Percentiles rank a stretch among this genome's conserved stretches.
These are phyloP conservation scores for Bergia puertoricense DNA, from an alignment of 92 coral and sea anemone species.

Conservation along the genomic window DNA sequence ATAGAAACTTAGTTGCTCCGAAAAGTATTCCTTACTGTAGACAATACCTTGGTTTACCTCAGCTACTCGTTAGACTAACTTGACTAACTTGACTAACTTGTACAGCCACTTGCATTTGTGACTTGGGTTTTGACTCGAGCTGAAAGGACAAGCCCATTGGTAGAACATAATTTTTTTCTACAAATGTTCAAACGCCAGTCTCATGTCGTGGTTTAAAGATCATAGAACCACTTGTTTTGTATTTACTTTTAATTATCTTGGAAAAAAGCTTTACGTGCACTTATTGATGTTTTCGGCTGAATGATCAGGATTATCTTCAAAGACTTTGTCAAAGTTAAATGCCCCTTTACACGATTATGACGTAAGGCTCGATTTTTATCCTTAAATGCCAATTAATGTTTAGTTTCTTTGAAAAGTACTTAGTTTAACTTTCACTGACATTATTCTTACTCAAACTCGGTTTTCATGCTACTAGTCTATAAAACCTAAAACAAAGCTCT, in stretches of 20 bases:
- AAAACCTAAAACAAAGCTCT: too few relatives aligned
- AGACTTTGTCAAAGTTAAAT: too few relatives aligned
- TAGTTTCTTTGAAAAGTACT: neutral
- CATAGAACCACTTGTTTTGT: neutral
- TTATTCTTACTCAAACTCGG: neutral
- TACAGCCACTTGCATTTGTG: too few relatives aligned
- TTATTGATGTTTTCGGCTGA: neutral
- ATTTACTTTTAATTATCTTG: neutral
- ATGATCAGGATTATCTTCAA: neutral
- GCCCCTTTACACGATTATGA: neutral
- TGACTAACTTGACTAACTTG: neutral
- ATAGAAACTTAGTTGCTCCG: neutral
- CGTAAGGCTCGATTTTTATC: neutral
- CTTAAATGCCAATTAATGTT: too few relatives aligned
- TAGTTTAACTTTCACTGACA: neutral
- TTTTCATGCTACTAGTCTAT: too few relatives aligned
- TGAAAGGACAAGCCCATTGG: constrained; percentile 21
- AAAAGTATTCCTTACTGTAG: neutral
- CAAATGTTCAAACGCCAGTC: neutral
- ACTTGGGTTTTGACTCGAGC: neutral
- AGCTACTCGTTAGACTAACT: neutral
- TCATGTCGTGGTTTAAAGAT: neutral
- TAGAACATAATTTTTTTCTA: neutral
- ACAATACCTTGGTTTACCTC: neutral
- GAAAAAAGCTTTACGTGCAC: neutral